A percentile compares a stretch with the other conserved stretches of the same genome.
Evolutionary conservation across 2,888 invertebrate genomes (phyloP).

Genomic region (Hirudinaria manillensis): DNA sequence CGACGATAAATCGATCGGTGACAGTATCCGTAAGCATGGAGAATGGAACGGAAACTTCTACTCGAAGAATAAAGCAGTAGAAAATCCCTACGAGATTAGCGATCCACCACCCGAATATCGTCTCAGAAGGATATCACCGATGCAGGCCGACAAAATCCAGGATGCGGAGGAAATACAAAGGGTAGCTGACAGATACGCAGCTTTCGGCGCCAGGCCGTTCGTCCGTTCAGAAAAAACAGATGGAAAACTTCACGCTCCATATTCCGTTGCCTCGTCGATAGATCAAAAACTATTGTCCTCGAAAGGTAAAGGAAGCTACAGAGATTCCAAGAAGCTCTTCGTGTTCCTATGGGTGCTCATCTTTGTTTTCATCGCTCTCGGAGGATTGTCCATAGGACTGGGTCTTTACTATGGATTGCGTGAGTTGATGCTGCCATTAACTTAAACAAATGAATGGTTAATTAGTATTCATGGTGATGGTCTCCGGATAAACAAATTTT

Average conservation of each 20-base stretch:
- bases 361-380: conserved; percentile 4
- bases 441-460: too few species aligned
- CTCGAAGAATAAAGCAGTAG: not conserved
- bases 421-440: not conserved
- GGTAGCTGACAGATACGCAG: not conserved
- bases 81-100: not conserved
- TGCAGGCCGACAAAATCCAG: not conserved
- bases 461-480: too few species aligned
- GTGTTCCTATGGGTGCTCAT: not conserved
- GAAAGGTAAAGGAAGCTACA: not conserved
- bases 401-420: not conserved
- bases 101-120: not conserved
- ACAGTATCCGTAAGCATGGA: not conserved
- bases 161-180: not conserved
- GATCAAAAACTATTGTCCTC: not conserved
- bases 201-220: too few species aligned
- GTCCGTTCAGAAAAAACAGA: not conserved
- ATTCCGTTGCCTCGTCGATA: not conserved
- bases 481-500: too few species aligned
- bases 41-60: not conserved
- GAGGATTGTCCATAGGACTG: not conserved
- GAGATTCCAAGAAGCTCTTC: conserved; percentile 6
- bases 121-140: not conserved
- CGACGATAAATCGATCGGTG: not conserved
- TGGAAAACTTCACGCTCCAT: not conserved